A percentile compares a stretch with the other conserved stretches of the same genome.
phyloP scores from a whole-genome alignment of 2,113 vertebrate species.

The Emydura subglobosa region DNA sequence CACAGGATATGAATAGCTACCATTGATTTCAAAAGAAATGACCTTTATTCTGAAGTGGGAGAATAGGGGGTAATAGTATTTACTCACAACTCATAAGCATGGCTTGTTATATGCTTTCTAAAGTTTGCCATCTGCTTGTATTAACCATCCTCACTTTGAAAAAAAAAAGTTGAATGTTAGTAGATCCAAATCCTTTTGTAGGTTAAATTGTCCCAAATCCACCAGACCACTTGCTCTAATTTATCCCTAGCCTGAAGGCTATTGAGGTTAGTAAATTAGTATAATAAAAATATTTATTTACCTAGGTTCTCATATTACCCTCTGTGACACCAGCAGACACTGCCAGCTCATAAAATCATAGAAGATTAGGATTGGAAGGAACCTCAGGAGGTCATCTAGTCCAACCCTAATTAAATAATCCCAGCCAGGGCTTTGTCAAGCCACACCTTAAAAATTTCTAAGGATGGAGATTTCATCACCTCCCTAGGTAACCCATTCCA shows the following conservation, averaged over 20 bases:
- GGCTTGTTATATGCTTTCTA: constrained; percentile 23
- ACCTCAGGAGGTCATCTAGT: too few relatives aligned
- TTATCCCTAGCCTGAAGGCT: not conserved
- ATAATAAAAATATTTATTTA: not conserved
- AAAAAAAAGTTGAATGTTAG: not conserved
- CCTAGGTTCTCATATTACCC: not conserved
- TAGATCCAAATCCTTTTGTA: not conserved
- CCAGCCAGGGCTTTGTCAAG: too few relatives aligned
- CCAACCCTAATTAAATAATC: too few relatives aligned
- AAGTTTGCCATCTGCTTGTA: not conserved
- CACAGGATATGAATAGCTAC: constrained; percentile 18
- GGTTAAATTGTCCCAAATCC: not conserved
- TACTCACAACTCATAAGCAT: not conserved
- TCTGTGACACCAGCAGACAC: too few relatives aligned
- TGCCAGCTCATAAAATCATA: too few relatives aligned
- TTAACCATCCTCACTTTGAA: not conserved
- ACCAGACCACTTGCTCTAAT: not conserved
- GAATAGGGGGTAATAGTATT: not conserved
- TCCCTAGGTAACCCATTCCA: too few relatives aligned
- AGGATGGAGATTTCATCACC: too few relatives aligned
- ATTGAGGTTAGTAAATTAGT: not conserved
- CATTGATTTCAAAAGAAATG: not conserved
- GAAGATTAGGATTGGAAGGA: too few relatives aligned
- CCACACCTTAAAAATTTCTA: too few relatives aligned
- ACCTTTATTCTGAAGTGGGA: not conserved